Conservation (phyloP, 2,797 vertebrate species). For the Gadopsis marmoratus region DNA sequence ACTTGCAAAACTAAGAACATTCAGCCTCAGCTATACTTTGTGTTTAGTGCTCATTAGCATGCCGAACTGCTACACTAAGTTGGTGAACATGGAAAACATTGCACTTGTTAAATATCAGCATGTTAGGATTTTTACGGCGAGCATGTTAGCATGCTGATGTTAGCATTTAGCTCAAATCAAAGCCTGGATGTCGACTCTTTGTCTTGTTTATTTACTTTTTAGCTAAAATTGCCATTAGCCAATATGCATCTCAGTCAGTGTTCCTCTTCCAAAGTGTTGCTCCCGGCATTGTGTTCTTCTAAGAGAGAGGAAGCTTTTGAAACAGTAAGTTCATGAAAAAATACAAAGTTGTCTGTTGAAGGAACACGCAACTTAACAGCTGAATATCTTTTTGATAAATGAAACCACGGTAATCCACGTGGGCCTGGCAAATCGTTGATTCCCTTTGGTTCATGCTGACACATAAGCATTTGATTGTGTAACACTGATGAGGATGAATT, state of each 20-base stretch:
- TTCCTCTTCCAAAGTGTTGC: not conserved
- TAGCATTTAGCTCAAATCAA: no score
- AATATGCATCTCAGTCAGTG: not conserved
- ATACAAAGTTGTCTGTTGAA: not conserved
- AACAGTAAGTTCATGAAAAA: not conserved
- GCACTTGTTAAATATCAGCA: no score
- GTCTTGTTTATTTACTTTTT: not conserved
- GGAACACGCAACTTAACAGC: not conserved
- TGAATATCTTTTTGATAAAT: not conserved
- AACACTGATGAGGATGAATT: not conserved
- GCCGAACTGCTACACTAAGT: no score
- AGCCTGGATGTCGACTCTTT: no score
- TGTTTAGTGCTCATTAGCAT: no score
- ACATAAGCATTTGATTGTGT: not conserved
- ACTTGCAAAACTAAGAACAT: not conserved
- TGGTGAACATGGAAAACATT: no score
- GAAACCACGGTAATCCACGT: not conserved
- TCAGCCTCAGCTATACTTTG: no score
- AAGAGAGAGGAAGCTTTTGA: no score
- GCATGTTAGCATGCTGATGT: no score
- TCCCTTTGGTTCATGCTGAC: not conserved
- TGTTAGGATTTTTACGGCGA: no score
- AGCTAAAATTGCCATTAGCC: not conserved
- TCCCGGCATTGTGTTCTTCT: not conserved
- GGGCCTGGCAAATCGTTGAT: not conserved